Evolutionary conservation across 2,888 invertebrate genomes (phyloP), one percentile per base, ranked within the genome.

Genomic region (Andrena dorsata): DNA sequence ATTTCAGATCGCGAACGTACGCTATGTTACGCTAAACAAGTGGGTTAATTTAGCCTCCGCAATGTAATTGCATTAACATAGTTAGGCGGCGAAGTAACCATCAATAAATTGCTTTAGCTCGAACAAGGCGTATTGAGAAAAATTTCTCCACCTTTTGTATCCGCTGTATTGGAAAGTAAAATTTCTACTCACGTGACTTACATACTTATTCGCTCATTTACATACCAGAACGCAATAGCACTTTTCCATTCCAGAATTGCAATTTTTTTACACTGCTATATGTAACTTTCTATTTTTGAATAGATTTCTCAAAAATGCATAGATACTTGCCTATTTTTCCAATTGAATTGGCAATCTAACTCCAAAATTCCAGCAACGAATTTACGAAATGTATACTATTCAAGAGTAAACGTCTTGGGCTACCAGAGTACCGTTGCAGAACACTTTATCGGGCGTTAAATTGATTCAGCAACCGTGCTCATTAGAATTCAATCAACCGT

Each of bases 41-140:
- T 79, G 60, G 76, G 23, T 20, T 51, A 60, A 41, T 30, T 56
- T 69, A 69, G 53, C 56, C 70, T 5, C 6, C 26, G 65, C 23
- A 10, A 51, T 49, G 32, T 79, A 69, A 75, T 79, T 64, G 58
- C 69, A 64, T 75, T 75, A 69, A 69, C 68, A 63, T 68, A 53
- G 16, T 26, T 23, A 10, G 23, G 5, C n/a, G 13, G 30, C 41
- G 41, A 41, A 41, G 41, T 41, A 41, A 41, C 5, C 41, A 2
- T 35, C 35, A 4, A 16, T 41, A 16, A 41, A 41, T 41, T 41
- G 41, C 13, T 41, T 3, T 13, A 41, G 41, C 41, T 41, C 16
- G 41, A 16, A 41, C 41, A 41, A 41, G 41, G 16, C 41, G 13
- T 41, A 41, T 41, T 41, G 5, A 41, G 51, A 51, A 51, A 35